A percentile compares a stretch with the other conserved stretches of the same genome.
Conservation (phyloP, 2,797 vertebrate species). For the Parauchenoglanis punctatus region DNA sequence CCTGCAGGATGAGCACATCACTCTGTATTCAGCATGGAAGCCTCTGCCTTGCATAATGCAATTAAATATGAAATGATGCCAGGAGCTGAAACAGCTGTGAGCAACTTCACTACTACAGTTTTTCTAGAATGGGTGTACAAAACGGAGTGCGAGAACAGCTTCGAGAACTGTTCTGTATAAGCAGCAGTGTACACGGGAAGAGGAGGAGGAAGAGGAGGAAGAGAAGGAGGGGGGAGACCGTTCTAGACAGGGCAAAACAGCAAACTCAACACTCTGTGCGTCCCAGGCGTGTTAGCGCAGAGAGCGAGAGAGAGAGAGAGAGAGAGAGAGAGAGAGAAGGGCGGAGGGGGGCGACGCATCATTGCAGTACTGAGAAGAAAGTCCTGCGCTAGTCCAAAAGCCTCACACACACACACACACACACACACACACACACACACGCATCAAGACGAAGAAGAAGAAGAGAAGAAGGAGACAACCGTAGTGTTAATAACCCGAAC, state of each 20-base stretch:
- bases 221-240: neutral
- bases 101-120: neutral
- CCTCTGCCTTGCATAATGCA: conserved; percentile 8
- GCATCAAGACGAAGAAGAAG: neutral
- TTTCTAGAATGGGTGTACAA: neutral
- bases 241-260: conserved; percentile 57
- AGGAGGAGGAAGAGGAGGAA: neutral
- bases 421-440: neutral
- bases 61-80: conserved; percentile 12
- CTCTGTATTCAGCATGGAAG: neutral
- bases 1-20: neutral
- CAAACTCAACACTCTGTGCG: conserved; percentile 69
- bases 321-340: conserved; percentile 48
- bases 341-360: conserved; percentile 71
- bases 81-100: conserved; percentile 1
- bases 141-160: conserved; percentile 5
- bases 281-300: conserved; percentile 71
- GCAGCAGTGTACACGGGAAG: neutral
- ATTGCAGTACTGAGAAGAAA: conserved; percentile 70
- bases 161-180: neutral
- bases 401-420: neutral
- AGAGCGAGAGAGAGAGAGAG: conserved; percentile 60
- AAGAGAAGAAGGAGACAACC: neutral
- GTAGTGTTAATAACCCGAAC: neutral
- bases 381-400: conserved; percentile 61